These are phyloP conservation scores for Sinella curviseta DNA, from an alignment of 1,140 invertebrate species.

Conservation along the genomic window DNA sequence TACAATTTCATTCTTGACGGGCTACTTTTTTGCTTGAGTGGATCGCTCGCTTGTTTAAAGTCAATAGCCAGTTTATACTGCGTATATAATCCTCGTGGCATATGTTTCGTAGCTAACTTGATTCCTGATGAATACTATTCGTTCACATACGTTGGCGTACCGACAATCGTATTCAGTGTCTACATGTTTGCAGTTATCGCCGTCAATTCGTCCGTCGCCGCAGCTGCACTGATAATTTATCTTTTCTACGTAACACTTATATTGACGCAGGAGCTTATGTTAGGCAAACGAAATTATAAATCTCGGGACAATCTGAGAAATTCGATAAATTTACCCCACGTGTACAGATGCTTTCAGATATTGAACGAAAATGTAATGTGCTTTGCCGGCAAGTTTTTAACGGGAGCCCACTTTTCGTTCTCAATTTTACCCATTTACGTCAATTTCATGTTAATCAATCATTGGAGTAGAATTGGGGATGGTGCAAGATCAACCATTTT, in stretches of 20 bases:
- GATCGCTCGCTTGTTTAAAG: too few relatives aligned
- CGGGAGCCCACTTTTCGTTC: neutral
- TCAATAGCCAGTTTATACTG: too few relatives aligned
- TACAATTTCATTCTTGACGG: too few relatives aligned
- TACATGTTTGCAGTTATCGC: too few relatives aligned
- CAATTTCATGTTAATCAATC: neutral
- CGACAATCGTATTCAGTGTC: too few relatives aligned
- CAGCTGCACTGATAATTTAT: too few relatives aligned
- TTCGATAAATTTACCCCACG: neutral
- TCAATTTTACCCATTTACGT: neutral
- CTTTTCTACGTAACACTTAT: neutral
- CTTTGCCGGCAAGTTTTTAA: neutral
- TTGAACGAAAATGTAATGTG: neutral
- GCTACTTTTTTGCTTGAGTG: too few relatives aligned
- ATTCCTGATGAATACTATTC: too few relatives aligned
- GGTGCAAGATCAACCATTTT: neutral
- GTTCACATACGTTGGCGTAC: too few relatives aligned
- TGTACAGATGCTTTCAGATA: neutral
- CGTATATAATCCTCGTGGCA: too few relatives aligned
- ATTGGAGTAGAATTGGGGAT: neutral
- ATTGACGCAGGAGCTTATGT: neutral
- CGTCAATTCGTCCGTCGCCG: too few relatives aligned
- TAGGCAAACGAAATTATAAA: neutral
- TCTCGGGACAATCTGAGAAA: neutral
- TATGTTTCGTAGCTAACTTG: too few relatives aligned